These are phyloP conservation scores for Diadema setosum DNA, from an alignment of 35 echinoderm and acorn worm species.

Conservation along the genomic window DNA sequence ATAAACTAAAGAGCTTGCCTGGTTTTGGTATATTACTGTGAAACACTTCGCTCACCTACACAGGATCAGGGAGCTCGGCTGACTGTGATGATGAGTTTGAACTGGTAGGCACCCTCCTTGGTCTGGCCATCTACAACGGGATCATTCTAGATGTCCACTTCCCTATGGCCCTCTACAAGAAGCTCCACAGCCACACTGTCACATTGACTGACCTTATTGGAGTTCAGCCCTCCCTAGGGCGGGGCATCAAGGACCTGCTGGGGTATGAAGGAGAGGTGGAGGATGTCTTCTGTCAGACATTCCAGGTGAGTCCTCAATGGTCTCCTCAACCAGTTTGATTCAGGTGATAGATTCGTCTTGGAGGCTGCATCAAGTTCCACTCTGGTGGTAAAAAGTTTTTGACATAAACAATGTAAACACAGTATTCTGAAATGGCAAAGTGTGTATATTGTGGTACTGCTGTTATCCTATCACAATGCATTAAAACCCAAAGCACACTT, in stretches of 20 bases:
- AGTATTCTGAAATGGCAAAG: too few relatives aligned
- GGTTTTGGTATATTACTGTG: too few relatives aligned
- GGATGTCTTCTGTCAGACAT: conserved; percentile 86
- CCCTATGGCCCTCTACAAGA: conserved; percentile 91
- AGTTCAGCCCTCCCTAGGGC: conserved; percentile 68
- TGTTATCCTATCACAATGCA: too few relatives aligned
- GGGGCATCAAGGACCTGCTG: conserved; percentile 76
- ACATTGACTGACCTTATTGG: conserved; percentile 66
- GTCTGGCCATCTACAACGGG: conserved; percentile 97
- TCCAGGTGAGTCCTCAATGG: conserved; percentile 86
- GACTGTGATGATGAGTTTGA: conserved; percentile 96
- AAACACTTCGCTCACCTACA: too few relatives aligned
- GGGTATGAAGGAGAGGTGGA: conserved; percentile 88
- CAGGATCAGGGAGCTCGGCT: conserved; percentile 57
- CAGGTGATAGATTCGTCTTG: too few relatives aligned
- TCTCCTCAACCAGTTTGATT: too few relatives aligned
- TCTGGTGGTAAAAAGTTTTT: too few relatives aligned
- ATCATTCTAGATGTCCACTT: conserved; percentile 90
- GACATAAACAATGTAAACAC: too few relatives aligned
- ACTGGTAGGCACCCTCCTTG: conserved; percentile 85
- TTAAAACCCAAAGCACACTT: too few relatives aligned
- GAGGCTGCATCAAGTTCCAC: too few relatives aligned
- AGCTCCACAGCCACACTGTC: conserved; percentile 55
- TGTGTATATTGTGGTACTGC: too few relatives aligned
- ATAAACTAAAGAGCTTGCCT: too few relatives aligned